These are phyloP conservation scores for Mechanitis messenoides DNA, from an alignment of 2,888 invertebrate species.

Conservation along the genomic window DNA sequence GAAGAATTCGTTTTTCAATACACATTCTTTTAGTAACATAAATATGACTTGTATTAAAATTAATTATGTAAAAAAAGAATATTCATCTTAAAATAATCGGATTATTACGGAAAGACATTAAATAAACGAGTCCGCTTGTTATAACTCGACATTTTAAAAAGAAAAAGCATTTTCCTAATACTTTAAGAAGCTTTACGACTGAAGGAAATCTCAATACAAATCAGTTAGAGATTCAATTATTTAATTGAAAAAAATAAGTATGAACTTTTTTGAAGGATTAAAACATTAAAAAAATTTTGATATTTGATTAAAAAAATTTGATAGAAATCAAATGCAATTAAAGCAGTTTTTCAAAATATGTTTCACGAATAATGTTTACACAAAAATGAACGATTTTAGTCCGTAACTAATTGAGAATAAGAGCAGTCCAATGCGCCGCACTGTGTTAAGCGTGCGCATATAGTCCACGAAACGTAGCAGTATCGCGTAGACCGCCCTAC, in stretches of 20 bases:
- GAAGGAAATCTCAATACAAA: constrained; percentile 24
- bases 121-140: constrained; percentile 1
- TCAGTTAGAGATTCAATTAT: constrained; percentile 11
- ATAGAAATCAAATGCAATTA: not conserved
- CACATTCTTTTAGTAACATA: not conserved
- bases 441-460: constrained; percentile 33
- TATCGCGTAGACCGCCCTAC: constrained; percentile 36
- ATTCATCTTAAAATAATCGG: no score
- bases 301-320: not conserved
- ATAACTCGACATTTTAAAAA: constrained; percentile 12
- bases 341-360: not conserved
- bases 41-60: not conserved
- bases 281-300: not conserved
- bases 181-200: constrained; percentile 23
- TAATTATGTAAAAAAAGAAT: not conserved
- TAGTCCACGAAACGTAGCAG: constrained; percentile 32
- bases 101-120: not conserved
- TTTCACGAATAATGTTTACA: constrained; percentile 5
- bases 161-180: constrained; percentile 21
- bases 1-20: constrained; percentile 6
- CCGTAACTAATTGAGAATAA: constrained; percentile 31
- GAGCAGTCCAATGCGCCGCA: constrained; percentile 26
- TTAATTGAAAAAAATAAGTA: constrained; percentile 9
- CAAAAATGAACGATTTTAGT: constrained; percentile 25
- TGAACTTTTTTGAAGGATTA: not conserved